Evolutionary conservation across 35 echinoderm and acorn worm species (phyloP).

Genomic region (Patiria miniata): DNA sequence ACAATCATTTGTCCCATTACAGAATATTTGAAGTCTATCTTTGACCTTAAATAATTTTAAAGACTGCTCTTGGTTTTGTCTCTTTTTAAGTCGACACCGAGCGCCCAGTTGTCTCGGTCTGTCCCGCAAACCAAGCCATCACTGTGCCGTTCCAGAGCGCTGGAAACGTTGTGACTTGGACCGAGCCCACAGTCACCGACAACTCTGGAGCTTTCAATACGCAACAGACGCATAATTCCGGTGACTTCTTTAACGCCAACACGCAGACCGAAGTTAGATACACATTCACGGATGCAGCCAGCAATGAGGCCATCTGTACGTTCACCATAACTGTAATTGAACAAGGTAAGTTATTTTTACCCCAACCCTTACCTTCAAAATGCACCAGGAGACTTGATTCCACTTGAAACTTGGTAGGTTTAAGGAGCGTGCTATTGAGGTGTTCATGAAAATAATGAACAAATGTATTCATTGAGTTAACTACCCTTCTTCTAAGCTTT

Average conservation of each 20-base stretch:
- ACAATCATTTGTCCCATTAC: too few species aligned
- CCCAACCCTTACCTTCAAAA: too few species aligned
- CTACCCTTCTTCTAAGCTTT: too few species aligned
- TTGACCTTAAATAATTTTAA: too few species aligned
- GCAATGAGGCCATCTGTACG: slow-evolving; percentile 49
- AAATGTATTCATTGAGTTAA: too few species aligned
- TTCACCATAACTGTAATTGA: slow-evolving; percentile 53
- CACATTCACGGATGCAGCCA: slow-evolving; percentile 38
- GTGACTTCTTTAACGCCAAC: slow-evolving; percentile 31
- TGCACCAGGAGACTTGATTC: too few species aligned
- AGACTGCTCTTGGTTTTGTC: too few species aligned
- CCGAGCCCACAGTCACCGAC: slow-evolving; percentile 46
- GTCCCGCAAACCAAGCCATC: not conserved
- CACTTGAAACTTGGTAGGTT: too few species aligned
- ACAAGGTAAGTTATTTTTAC: not conserved
- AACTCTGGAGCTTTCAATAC: slow-evolving; percentile 53
- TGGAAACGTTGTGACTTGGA: slow-evolving; percentile 30
- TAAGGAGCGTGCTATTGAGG: too few species aligned
- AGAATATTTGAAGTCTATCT: too few species aligned
- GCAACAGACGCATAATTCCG: not conserved
- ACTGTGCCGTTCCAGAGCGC: slow-evolving; percentile 32
- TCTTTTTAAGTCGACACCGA: slow-evolving; percentile 3
- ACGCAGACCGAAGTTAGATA: slow-evolving; percentile 17
- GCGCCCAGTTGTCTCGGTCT: slow-evolving; percentile 5
- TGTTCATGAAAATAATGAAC: too few species aligned